Evolutionary conservation across 2,797 vertebrate genomes (phyloP), one percentile per base, ranked within the genome.

Genomic region (Coreius guichenoti): DNA sequence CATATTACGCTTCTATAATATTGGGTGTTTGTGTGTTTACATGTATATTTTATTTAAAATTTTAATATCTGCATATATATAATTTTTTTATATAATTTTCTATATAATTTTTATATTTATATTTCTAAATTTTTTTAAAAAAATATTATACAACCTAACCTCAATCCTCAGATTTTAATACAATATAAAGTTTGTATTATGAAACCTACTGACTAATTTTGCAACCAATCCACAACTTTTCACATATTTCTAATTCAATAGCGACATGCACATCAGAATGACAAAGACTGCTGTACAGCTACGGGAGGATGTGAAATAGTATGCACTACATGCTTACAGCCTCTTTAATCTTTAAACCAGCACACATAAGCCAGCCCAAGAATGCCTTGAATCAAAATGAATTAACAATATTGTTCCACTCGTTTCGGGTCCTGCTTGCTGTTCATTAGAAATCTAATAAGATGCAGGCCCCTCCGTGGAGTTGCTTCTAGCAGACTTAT

Each of bases 371-470:
- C 36, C 49, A 77, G 21, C 33, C 72, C 23, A 58, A 79, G 61
- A 67, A 72, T 77, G 73, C 83, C 67, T 72, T 70, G 73, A 72
- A 84, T 86, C 47, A 70, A 86, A 85, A 80, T 58, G 49, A 54
- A 83, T 83, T 83, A 72, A 73, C 73, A 82, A 87, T 86, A 82
- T 87, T 80, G 81, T 88, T 68, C 70, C 78, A 86, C 91, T 89
- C 84, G 58, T 88, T 84, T 87, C 80, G 43, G 87, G 77, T 87
- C 82, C 81, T 85, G 81, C 81, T 88, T 90, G 87, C 77, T 87
- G 90, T 89, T 87, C 72, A 87, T 90, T 86, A 90, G 65, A 61
- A 70, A 54, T 80, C 67, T 90, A 90, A 91, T 87, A 67, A 67
- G 80, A 89, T 89, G 86, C 89, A 89, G 89, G 72, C 79, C 39